Evolutionary conservation across 2,797 vertebrate species (phyloP), one percentile per base, ranked within the genome.

Genomic region (Enteromius radiatus): DNA sequence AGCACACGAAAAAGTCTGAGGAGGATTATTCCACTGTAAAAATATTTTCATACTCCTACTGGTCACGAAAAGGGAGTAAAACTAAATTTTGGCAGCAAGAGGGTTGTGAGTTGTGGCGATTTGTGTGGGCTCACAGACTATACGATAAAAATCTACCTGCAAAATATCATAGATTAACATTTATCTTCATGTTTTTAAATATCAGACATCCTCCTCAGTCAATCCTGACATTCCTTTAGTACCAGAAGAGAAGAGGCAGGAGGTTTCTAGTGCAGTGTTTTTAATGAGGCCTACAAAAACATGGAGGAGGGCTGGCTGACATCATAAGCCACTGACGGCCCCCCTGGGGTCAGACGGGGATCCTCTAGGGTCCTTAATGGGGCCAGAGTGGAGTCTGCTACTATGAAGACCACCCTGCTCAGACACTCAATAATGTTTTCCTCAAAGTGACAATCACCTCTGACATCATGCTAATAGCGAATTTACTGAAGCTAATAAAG

Each of bases 401-500:
- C 80, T 77, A 76, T 74, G 33, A 54, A 19, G 84, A 87, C 81
- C 81, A 80, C 89, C 80, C 79, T 75, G 73, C 23, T 52, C 70
- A 84, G 41, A 87, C 77, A 80, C 31, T 61, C 85, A 87, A 91
- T 91, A 89, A 88, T 71, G 80, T 88, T 88, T 87, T 86, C 84
- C 84, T 86, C 87, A 71, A 85, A 81, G 87, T 89, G 87, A 92
- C 89, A 88, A 88, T 91, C 92, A 93, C 91, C 91, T 89, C 89
- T 91, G 91, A 92, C 91, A 91, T 26, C 38, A 81, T 80, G 83
- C 89, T 93, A 93, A 93, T 93, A 83, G 88, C 59, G 83, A 92
- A 89, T 91, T 91, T 90, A 91, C 85, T 89, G 89, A 92, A 92
- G 92, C 92, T 93, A 92, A 93, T 93, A 92, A 90, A 91, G 90